A percentile compares a stretch with the other conserved stretches of the same genome.
phyloP scores from a whole-genome alignment of 2,113 vertebrate genomes.

The Neoarius graeffei region DNA sequence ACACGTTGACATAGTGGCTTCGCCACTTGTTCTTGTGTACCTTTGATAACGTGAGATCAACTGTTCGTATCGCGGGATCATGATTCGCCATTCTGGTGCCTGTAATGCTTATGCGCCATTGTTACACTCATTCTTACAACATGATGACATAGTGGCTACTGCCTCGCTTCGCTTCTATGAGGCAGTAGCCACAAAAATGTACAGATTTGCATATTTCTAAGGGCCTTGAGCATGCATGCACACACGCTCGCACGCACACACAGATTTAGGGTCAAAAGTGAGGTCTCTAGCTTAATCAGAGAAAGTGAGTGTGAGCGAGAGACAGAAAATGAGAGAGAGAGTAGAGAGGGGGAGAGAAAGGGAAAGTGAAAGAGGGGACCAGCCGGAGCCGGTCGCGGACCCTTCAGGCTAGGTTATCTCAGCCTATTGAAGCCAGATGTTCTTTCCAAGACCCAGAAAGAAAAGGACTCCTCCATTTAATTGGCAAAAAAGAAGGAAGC shows the following conservation, averaged over 20 bases:
- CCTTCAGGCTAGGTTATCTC: slow-evolving; percentile 79
- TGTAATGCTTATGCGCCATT: too few species aligned
- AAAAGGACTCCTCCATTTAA: slow-evolving; percentile 82
- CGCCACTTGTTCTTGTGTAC: too few species aligned
- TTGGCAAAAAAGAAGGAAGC: slow-evolving; percentile 89
- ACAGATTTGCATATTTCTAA: slow-evolving; percentile 30
- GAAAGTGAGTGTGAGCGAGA: slow-evolving; percentile 34
- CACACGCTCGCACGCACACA: background rate
- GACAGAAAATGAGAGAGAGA: slow-evolving; percentile 24
- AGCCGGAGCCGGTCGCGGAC: slow-evolving; percentile 47
- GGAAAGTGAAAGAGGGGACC: slow-evolving; percentile 38
- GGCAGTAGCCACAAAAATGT: background rate
- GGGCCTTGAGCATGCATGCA: background rate
- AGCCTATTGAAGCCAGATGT: slow-evolving; percentile 88
- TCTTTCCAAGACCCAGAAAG: slow-evolving; percentile 72
- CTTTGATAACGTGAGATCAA: too few species aligned
- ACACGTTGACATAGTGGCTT: too few species aligned
- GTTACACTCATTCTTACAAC: too few species aligned
- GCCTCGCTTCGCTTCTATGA: too few species aligned
- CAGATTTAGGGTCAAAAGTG: slow-evolving; percentile 25
- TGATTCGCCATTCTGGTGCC: too few species aligned
- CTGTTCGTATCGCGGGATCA: too few species aligned
- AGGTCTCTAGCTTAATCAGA: slow-evolving; percentile 46
- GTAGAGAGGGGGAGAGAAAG: slow-evolving; percentile 27
- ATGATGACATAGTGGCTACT: too few species aligned